Base-by-base conservation (phyloP, 1,140 invertebrate species). In the Formica selysi region DNA sequence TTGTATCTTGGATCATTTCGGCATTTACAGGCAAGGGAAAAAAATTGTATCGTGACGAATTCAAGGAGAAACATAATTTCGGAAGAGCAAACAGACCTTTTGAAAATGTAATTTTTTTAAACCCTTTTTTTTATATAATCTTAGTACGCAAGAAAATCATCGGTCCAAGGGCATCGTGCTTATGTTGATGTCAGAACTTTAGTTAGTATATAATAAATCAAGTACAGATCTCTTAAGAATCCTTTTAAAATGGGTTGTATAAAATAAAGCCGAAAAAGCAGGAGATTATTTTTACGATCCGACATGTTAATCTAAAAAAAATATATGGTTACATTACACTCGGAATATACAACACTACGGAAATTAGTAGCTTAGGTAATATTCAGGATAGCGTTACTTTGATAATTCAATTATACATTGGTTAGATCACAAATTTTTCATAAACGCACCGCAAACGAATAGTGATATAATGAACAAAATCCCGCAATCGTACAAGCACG, bases 1-100 rank as follows among this genome's bases (percentile, higher is more conserved):
- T 79, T 70, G 38, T 76, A 61, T 41, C 22, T 65, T 65, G 76
- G 57, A 85, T 80, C 16, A 76, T 84, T 88, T 80, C 1, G 51
- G 11, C 76, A 74, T 76, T 81, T 76, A 26, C 41, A 57, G 36
- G 10, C 64, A 19, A 73, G 65, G 61, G 64, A 89, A 87, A 89
- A 29, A 91, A 90, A 57, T 44, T 48, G 73, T 76, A 89, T 86
- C 89, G 91, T 91, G 87, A 91, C 93, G 65, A 93, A 93, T 93
- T 78, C 89, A 90, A 92, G 93, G 92, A 81, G 87, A 93, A 92
- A 92, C 88, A 91, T 89, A 67, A 73, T 81, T 86, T 59, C 16
- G 4, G n/a, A 51, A 38, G 36, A 80, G 85, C 90, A 92, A 92
- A 91, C 87, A 91, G 51, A 86, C 64, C 76, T 87, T 29, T 86